These are phyloP conservation scores for Hypomecis atomaria DNA, from an alignment of 2,888 invertebrate genomes.

Conservation along the genomic window DNA sequence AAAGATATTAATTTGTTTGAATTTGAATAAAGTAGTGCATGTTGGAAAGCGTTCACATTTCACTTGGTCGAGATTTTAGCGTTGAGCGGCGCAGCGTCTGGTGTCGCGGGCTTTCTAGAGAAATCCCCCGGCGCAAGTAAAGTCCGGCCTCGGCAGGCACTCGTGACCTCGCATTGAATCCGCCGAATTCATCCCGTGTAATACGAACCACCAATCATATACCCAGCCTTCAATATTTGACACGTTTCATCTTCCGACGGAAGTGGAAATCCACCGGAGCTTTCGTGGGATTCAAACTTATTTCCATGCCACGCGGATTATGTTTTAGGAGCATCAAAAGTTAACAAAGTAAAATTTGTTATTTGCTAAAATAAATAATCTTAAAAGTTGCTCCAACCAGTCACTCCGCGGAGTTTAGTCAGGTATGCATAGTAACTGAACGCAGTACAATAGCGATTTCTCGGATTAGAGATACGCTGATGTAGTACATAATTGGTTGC, in stretches of 20 bases:
- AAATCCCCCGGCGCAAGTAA: slow-evolving; percentile 50
- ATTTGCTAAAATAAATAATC: not conserved
- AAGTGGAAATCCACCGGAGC: slow-evolving; percentile 2
- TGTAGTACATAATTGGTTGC: slow-evolving; percentile 22
- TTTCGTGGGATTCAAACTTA: slow-evolving; percentile 4
- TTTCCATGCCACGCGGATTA: not conserved
- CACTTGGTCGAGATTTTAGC: slow-evolving; percentile 62
- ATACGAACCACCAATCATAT: slow-evolving; percentile 28
- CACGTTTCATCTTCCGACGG: slow-evolving; percentile 15
- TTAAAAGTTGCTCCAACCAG: not conserved
- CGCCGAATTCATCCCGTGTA: slow-evolving; percentile 33
- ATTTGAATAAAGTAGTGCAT: slow-evolving; percentile 50
- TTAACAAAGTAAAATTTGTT: not conserved
- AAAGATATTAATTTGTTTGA: slow-evolving; percentile 40
- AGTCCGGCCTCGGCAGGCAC: slow-evolving; percentile 45
- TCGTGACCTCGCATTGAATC: slow-evolving; percentile 64
- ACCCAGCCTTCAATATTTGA: slow-evolving; percentile 9
- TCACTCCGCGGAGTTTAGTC: not conserved
- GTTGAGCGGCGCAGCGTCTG: slow-evolving; percentile 61
- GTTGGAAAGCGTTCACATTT: slow-evolving; percentile 67
- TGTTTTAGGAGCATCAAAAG: not conserved
- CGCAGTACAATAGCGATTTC: slow-evolving; percentile 16
- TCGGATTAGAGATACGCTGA: slow-evolving; percentile 24
- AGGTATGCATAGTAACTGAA: slow-evolving; percentile 1
- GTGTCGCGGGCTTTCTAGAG: slow-evolving; percentile 71